Conservation (phyloP, 2,888 invertebrate genomes). For the Andrena trimmerana region DNA sequence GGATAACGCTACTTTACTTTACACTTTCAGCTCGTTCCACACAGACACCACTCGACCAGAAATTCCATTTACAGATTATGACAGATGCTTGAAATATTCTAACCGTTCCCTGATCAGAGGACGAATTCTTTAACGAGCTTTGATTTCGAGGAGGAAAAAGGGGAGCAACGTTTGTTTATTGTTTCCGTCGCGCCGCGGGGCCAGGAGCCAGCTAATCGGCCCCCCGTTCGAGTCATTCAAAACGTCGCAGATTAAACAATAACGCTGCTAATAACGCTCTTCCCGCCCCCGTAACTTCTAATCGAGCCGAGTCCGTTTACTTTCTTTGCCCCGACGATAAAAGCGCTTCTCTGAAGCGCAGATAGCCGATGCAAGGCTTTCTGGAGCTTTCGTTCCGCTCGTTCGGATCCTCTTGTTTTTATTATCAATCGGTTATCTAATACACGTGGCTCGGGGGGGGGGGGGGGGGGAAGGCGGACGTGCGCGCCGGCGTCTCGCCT, state of each 20-base stretch:
- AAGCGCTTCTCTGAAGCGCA: slow-evolving; percentile 52
- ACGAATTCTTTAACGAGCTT: too few relatives aligned
- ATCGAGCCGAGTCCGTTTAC: slow-evolving; percentile 43
- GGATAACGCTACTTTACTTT: slow-evolving; percentile 12
- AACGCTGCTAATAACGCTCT: slow-evolving; percentile 50
- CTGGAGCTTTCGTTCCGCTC: slow-evolving; percentile 40
- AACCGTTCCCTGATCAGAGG: not conserved
- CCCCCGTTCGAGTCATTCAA: slow-evolving; percentile 35
- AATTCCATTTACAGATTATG: not conserved
- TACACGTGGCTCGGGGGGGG: slow-evolving; percentile 38
- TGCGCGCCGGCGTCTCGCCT: not conserved
- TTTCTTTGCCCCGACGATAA: slow-evolving; percentile 57
- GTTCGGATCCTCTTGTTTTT: slow-evolving; percentile 22
- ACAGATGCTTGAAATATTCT: not conserved
- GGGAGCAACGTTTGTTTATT: slow-evolving; percentile 61
- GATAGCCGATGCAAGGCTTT: slow-evolving; percentile 34
- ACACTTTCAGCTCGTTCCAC: not conserved
- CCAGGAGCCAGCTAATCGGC: slow-evolving; percentile 59
- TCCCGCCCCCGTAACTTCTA: slow-evolving; percentile 28
- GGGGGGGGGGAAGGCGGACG: not conserved
- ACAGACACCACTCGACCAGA: not conserved
- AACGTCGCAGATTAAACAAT: slow-evolving; percentile 62
- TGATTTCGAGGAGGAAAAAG: not conserved
- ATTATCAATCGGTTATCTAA: slow-evolving; percentile 30
- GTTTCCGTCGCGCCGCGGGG: slow-evolving; percentile 60